Conservation (phyloP, 2,797 vertebrate genomes). For the Oophaga sylvatica region DNA sequence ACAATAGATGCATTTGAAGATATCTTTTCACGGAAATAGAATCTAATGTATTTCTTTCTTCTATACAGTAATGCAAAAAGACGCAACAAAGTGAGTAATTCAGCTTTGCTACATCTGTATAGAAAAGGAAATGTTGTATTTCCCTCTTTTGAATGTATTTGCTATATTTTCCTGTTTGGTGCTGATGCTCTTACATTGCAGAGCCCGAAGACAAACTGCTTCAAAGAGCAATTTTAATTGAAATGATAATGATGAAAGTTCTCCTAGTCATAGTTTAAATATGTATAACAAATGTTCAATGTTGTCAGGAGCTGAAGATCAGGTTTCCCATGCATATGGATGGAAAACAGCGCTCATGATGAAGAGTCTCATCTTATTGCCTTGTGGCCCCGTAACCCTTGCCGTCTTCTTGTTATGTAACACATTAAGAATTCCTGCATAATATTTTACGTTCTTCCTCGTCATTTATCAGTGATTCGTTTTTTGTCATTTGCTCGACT, state of each 20-base stretch:
- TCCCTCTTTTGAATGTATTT: slow-evolving; percentile 36
- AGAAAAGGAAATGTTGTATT: slow-evolving; percentile 13
- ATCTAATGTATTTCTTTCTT: background rate
- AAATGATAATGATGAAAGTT: slow-evolving; percentile 66
- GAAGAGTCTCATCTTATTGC: slow-evolving; percentile 12
- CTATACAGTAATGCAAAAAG: background rate
- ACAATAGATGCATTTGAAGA: background rate
- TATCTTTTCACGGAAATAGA: background rate
- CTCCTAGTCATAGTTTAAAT: slow-evolving; percentile 53
- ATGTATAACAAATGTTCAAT: background rate
- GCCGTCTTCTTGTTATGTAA: background rate
- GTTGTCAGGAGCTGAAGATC: background rate
- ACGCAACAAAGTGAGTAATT: background rate
- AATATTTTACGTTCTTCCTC: background rate
- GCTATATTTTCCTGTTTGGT: slow-evolving; percentile 52
- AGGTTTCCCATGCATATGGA: slow-evolving; percentile 21
- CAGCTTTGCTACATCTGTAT: background rate
- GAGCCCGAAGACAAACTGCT: slow-evolving; percentile 66
- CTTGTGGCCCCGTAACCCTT: slow-evolving; percentile 6
- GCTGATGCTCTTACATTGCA: slow-evolving; percentile 54
- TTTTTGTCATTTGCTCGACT: background rate
- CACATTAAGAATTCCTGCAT: background rate
- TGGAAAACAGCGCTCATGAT: slow-evolving; percentile 28
- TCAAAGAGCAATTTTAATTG: slow-evolving; percentile 73
- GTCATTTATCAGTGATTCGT: background rate